Base-by-base conservation (phyloP, 2,888 invertebrate species). In the Metalampra italica region DNA sequence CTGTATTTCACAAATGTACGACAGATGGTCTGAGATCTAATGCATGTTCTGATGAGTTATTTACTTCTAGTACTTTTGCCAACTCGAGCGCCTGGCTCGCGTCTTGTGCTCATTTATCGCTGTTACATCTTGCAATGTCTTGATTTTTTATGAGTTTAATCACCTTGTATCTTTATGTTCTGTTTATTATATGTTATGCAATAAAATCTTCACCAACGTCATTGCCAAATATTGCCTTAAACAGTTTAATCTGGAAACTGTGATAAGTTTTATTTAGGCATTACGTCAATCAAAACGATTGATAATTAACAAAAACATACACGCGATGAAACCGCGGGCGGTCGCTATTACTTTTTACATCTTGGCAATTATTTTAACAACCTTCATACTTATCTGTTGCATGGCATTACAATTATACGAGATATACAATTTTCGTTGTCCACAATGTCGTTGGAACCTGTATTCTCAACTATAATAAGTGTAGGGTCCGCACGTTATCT, bases 401-500 rank as follows among this genome's bases (percentile, higher is more conserved):
- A 22, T 22, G 5, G 5, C 5, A 22, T 22, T 22, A 22, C 22
- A 22, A 22, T n/a, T 2, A 22, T 22, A 22, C 22, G 22, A 22
- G 22, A 22, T 22, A 22, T 22, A 22, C 22, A 22, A 5, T 22
- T 22, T 3, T 22, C 2, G 3, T 3, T 22, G 22, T 22, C 22
- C 22, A 22, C 22, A 32, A 9, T 32, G 32, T 32, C 7, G 11
- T 32, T 32, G 32, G 32, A 32, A 32, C 36, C 36, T n/a, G 36
- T 36, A 1, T n/a, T n/a, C 36, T 36, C 36, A n/a, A 7, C 32
- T 36, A 36, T 36, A 8, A 8, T 36, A n/a, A 36, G 39, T 39
- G 40, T n/a, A 44, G 34, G 15, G 13, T 38, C 38, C 29, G 12
- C 36, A 32, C 49, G 44, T 41, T 56, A 56, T 54, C 56, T 50